These are phyloP conservation scores for Lophochroa leadbeateri DNA, from an alignment of 2,113 vertebrate species.

Conservation along the genomic window DNA sequence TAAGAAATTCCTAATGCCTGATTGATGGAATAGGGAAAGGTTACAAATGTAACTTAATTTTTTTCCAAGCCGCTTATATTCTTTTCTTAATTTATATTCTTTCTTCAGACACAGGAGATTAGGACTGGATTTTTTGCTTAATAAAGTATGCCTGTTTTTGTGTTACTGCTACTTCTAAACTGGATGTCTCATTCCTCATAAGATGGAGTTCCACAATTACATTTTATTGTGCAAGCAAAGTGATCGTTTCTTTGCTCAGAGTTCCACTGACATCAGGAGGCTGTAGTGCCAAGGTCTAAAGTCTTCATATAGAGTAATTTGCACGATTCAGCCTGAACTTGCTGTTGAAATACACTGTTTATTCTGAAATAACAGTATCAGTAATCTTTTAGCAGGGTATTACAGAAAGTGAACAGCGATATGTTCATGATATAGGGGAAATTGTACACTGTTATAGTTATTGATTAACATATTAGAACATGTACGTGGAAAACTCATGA, in stretches of 20 bases:
- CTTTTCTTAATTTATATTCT: neutral
- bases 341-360: neutral
- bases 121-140: neutral
- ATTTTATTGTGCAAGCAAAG: neutral
- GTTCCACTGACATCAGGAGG: neutral
- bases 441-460: neutral
- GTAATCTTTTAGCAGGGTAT: neutral
- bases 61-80: neutral
- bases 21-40: neutral
- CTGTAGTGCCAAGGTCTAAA: neutral
- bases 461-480: neutral
- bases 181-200: neutral
- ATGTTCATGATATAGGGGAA: neutral
- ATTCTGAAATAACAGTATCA: neutral
- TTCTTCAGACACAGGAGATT: neutral
- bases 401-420: neutral
- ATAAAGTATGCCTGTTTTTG: neutral
- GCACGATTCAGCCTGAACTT: neutral
- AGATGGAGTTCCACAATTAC: neutral
- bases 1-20: neutral
- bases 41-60: neutral
- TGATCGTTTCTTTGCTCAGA: neutral
- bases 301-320: neutral
- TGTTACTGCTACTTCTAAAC: neutral
- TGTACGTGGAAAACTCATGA: neutral